Evolutionary conservation across 2,113 vertebrate genomes (phyloP).

Genomic region (Nymphicus hollandicus): DNA sequence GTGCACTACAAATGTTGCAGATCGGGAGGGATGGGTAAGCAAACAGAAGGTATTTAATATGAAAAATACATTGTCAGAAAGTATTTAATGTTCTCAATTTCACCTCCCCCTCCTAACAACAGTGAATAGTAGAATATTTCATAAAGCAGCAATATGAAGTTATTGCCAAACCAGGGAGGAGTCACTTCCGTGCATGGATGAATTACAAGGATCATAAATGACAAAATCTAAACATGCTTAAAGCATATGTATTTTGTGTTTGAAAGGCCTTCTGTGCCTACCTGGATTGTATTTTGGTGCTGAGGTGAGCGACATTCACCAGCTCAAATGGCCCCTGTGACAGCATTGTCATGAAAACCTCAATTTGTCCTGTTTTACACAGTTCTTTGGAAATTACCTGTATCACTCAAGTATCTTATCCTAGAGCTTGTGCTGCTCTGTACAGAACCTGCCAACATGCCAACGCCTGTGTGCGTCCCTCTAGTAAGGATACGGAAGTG

Average conservation of each 20-base stretch:
- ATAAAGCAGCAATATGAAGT: neutral
- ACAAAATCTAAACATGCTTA: neutral
- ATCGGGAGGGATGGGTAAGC: neutral
- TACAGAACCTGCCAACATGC: constrained; percentile 26
- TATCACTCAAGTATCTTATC: constrained; percentile 41
- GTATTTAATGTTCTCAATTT: neutral
- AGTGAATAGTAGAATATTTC: neutral
- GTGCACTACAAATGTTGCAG: neutral
- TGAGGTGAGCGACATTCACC: neutral
- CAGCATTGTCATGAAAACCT: constrained; percentile 54
- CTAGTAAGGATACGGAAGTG: neutral
- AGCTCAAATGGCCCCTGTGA: constrained; percentile 15
- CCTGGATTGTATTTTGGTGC: neutral
- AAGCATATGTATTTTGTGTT: neutral
- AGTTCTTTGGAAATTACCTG: constrained; percentile 62
- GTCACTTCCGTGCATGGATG: neutral
- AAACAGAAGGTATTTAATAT: neutral
- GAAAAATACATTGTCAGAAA: neutral
- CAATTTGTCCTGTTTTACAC: constrained; percentile 24
- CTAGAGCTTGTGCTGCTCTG: constrained; percentile 41
- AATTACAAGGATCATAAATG: neutral
- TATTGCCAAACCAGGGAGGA: neutral
- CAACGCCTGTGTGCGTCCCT: constrained; percentile 6
- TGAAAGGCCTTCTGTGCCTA: neutral
- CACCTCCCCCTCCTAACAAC: neutral